Percentiles rank a stretch among this genome's conserved stretches.
These are phyloP conservation scores for Mungos mungo DNA, from an alignment of 2,113 vertebrate species.

Conservation along the genomic window DNA sequence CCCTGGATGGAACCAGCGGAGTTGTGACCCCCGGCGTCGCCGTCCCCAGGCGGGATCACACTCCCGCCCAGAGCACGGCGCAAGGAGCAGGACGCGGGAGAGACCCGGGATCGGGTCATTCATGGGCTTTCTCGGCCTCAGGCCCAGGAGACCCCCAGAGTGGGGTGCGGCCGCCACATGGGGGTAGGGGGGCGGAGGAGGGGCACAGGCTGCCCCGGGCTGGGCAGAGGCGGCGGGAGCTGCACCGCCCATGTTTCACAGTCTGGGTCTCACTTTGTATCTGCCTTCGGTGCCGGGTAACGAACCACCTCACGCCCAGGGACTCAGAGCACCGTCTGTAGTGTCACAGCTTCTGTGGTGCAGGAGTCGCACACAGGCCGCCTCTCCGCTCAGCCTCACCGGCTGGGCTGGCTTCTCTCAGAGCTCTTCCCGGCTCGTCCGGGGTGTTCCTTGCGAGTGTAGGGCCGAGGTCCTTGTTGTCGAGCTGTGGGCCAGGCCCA, in stretches of 20 bases:
- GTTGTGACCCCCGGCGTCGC: background rate
- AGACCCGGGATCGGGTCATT: background rate
- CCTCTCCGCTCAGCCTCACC: background rate
- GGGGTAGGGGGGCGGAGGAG: background rate
- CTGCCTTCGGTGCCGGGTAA: background rate
- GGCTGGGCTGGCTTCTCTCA: no score
- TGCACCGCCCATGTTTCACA: rapidly evolving
- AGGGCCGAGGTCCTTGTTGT: background rate
- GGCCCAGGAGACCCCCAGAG: rapidly evolving
- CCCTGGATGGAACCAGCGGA: rapidly evolving
- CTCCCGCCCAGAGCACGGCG: background rate
- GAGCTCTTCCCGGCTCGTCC: background rate
- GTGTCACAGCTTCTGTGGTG: rapidly evolving
- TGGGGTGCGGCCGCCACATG: rapidly evolving
- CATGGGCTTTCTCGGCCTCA: background rate
- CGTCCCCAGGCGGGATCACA: background rate
- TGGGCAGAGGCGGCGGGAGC: background rate
- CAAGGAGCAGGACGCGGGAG: background rate
- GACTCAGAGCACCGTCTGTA: rapidly evolving
- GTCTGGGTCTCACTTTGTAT: background rate
- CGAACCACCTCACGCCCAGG: rapidly evolving
- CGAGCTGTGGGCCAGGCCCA: background rate
- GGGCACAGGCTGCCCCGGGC: rapidly evolving
- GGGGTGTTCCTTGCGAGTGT: rapidly evolving
- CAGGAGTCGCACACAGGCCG: rapidly evolving